These are phyloP conservation scores for Agrochola circellaris DNA, from an alignment of 2,888 invertebrate species.

Conservation along the genomic window DNA sequence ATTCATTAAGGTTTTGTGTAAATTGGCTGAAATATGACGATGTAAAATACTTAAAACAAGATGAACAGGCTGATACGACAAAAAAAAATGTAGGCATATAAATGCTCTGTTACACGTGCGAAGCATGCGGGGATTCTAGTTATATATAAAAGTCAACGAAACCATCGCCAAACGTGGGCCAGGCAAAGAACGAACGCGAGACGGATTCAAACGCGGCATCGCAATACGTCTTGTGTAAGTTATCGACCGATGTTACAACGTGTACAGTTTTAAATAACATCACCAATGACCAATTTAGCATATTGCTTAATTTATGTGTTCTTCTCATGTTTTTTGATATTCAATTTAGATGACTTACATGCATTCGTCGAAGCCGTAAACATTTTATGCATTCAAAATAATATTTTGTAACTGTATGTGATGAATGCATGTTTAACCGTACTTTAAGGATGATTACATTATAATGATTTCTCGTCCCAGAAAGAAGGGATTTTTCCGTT, in stretches of 20 bases:
- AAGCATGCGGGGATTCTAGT: too few species aligned
- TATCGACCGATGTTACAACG: slow-evolving; percentile 18
- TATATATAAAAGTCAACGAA: neutral
- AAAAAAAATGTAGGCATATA: too few species aligned
- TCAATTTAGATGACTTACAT: neutral
- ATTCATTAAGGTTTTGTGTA: too few species aligned
- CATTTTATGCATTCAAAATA: neutral
- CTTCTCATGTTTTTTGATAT: slow-evolving; percentile 13
- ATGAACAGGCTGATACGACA: too few species aligned
- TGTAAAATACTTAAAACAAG: too few species aligned
- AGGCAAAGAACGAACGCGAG: neutral
- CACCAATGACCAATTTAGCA: slow-evolving; percentile 26
- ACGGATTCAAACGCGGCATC: neutral
- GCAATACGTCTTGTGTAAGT: slow-evolving; percentile 46
- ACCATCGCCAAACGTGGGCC: neutral
- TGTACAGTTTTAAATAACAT: slow-evolving; percentile 19
- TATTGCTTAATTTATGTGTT: slow-evolving; percentile 16
- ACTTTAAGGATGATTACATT: neutral
- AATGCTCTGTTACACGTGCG: too few species aligned
- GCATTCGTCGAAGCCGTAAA: slow-evolving; percentile 2
- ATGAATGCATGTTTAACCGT: slow-evolving; percentile 7
- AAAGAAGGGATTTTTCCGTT: neutral
- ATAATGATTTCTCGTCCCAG: neutral
- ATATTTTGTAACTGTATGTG: slow-evolving; percentile 24
- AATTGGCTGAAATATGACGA: too few species aligned